Conservation (phyloP, 1,140 invertebrate species). For the Anthonomus grandis region DNA sequence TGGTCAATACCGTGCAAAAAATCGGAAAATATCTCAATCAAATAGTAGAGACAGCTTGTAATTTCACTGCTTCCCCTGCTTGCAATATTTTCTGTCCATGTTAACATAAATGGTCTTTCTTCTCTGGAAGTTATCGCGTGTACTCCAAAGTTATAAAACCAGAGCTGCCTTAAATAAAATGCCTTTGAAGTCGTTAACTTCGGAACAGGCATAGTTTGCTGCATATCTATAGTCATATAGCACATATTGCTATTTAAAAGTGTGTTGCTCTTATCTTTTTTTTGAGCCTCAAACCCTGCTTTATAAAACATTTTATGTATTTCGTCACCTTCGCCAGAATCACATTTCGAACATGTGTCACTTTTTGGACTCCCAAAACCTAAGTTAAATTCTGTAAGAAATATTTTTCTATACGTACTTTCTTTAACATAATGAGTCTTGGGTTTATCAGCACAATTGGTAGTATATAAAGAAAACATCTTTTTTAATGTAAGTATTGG, state of each 20-base stretch:
- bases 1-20: conserved; percentile 5
- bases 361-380: conserved; percentile 34
- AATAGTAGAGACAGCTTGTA: conserved; percentile 8
- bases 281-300: conserved; percentile 17
- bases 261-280: conserved; percentile 11
- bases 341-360: conserved; percentile 36
- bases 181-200: conserved; percentile 34
- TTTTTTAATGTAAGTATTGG: too few relatives aligned
- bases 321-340: conserved; percentile 21
- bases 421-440: too few relatives aligned
- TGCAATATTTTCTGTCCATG: conserved; percentile 27
- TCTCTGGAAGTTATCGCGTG: conserved; percentile 13
- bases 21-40: too few relatives aligned
- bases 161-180: conserved; percentile 36
- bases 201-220: conserved; percentile 31
- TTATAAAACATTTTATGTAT: conserved; percentile 26
- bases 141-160: conserved; percentile 31
- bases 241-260: conserved; percentile 2
- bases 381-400: conserved; percentile 34
- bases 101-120: conserved; percentile 14
- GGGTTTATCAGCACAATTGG: too few relatives aligned
- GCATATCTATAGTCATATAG: conserved; percentile 35
- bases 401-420: conserved; percentile 25
- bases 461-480: too few relatives aligned
- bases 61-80: conserved; percentile 25